These are phyloP conservation scores for Brachyptera risi DNA, from an alignment of 2,888 invertebrate genomes.

Conservation along the genomic window DNA sequence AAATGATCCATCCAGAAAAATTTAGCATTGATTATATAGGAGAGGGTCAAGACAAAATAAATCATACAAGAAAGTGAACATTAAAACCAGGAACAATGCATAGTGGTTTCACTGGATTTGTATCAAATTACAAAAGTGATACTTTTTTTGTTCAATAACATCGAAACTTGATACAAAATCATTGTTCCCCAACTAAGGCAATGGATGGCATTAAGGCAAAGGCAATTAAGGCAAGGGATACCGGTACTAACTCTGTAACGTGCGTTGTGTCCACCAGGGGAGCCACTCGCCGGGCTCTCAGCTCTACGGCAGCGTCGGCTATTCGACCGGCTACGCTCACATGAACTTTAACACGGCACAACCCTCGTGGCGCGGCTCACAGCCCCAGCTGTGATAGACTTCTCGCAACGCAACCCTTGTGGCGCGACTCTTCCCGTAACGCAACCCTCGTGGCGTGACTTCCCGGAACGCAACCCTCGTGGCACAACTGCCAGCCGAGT, in stretches of 20 bases:
- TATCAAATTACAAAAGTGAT: too few relatives aligned
- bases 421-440: not conserved
- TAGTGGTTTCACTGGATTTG: too few relatives aligned
- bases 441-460: not conserved
- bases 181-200: too few relatives aligned
- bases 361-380: constrained; percentile 55
- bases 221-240: not conserved
- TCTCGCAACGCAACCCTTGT: not conserved
- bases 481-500: too few relatives aligned
- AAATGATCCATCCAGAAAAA: too few relatives aligned
- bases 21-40: too few relatives aligned
- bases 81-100: too few relatives aligned
- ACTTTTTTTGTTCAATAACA: too few relatives aligned
- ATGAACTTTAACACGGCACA: constrained; percentile 42
- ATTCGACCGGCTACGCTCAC: constrained; percentile 53
- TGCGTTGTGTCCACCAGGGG: constrained; percentile 36
- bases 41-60: too few relatives aligned
- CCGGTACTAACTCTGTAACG: not conserved
- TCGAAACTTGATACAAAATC: too few relatives aligned
- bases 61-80: too few relatives aligned
- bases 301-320: constrained; percentile 48
- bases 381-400: constrained; percentile 46
- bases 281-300: constrained; percentile 42
- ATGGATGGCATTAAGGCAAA: too few relatives aligned
- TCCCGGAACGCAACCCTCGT: not conserved